Percentiles rank a stretch among this genome's conserved stretches.
phyloP scores from a whole-genome alignment of 2,113 vertebrate genomes.

The Phycodurus eques region DNA sequence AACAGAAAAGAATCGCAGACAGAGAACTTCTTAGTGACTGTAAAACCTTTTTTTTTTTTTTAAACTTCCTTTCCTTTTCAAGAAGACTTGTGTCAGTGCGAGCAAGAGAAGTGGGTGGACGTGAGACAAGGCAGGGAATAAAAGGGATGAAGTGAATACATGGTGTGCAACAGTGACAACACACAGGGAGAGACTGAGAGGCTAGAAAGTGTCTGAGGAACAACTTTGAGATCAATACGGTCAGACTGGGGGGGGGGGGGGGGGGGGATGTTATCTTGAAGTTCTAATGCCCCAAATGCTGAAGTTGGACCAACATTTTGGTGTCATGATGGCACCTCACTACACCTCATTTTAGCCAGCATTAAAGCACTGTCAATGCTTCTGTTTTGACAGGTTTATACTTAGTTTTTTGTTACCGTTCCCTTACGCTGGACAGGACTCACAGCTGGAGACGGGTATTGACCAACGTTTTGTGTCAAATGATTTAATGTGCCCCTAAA shows the following conservation, averaged over 20 bases:
- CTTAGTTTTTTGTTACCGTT: neutral
- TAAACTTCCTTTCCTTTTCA: constrained; percentile 27
- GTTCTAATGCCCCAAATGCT: neutral
- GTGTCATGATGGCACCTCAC: neutral
- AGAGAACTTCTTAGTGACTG: constrained; percentile 33
- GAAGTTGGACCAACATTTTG: neutral
- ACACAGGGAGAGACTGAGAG: constrained; percentile 22
- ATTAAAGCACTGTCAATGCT: neutral
- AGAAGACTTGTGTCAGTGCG: constrained; percentile 42
- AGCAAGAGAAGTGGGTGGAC: constrained; percentile 15
- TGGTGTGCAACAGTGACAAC: constrained; percentile 42
- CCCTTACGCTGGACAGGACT: neutral
- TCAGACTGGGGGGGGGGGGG: constrained; percentile 35
- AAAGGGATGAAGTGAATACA: constrained; percentile 42
- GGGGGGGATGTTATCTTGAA: constrained; percentile 23
- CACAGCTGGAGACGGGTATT: neutral
- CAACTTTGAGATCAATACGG: constrained; percentile 50
- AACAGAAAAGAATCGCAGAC: constrained; percentile 29
- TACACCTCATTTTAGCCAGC: neutral
- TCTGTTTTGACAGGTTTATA: neutral
- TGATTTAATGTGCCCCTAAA: neutral
- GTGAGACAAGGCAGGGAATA: constrained; percentile 44
- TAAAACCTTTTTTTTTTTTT: constrained; percentile 36
- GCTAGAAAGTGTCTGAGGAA: constrained; percentile 39
- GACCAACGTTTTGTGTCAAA: neutral